Base-by-base conservation (phyloP, 2,888 invertebrate species). In the Dyspetes luteomarginatus region DNA sequence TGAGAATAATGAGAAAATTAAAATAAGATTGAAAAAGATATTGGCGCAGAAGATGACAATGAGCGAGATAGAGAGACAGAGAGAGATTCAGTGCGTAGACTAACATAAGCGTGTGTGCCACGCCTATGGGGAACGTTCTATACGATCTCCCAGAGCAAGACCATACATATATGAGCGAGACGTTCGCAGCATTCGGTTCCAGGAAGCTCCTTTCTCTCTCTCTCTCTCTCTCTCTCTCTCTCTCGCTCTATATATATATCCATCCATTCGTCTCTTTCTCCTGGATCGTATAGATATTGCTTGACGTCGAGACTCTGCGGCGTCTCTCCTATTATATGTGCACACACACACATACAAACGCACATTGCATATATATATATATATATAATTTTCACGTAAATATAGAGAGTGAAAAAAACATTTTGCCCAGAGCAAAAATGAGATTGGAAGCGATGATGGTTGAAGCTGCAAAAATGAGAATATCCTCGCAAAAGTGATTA, bases 101-200 rank as follows among this genome's bases (percentile, higher is more conserved):
- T 30, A n/a, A 55, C 50, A 24, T 15, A 68, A 36, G 43, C 68
- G 55, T 30, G 36, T 41, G 55, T 56, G 82, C 84, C 84, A 84
- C 84, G 84, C 84, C 84, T 84, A 82, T 83, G 81, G 68, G 48
- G 48, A 52, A 67, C 68, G 68, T 76, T 77, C 81, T 73, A 78
- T 79, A 67, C 77, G 81, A 82, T 83, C 84, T 80, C 68, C 68
- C 78, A 71, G 77, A 72, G 71, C 36, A 12, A 36, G n/a, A n/a
- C n/a, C n/a, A n/a, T n/a, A n/a, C n/a, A n/a, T n/a, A n/a, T n/a
- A n/a, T n/a, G 55, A 77, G 74, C 74, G 72, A 72, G 72, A 76
- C 62, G 62, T 72, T 76, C 71, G 60, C 58, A 48, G 68, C 62
- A 52, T 81, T 36, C 56, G 64, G 24, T 82, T 78, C 79, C 79